A percentile compares a stretch with the other conserved stretches of the same genome.
Conservation (phyloP, 2,797 vertebrate genomes). For the Cephalopachus bancanus region DNA sequence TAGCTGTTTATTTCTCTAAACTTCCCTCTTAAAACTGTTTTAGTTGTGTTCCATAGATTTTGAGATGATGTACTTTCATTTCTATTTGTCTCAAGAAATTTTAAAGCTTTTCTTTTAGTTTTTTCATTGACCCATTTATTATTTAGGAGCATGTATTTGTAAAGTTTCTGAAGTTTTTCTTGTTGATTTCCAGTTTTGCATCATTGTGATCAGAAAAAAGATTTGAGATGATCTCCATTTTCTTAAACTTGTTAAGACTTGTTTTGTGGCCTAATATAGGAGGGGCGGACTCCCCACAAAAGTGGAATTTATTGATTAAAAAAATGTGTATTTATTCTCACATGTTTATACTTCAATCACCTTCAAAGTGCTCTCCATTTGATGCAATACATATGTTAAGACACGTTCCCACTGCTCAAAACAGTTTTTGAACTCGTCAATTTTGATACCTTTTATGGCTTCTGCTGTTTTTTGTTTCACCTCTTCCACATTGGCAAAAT, state of each 20-base stretch:
- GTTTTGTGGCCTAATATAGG: not conserved
- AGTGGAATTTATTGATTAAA: no score
- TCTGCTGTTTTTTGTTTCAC: no score
- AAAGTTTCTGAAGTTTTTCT: not conserved
- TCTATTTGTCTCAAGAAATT: not conserved
- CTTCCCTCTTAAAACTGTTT: not conserved
- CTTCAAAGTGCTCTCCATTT: no score
- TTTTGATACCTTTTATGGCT: no score
- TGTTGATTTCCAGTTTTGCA: not conserved
- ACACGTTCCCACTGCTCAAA: no score
- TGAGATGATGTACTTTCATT: not conserved
- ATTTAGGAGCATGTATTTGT: not conserved
- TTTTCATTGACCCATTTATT: not conserved
- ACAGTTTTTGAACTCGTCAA: no score
- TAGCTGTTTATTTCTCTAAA: not conserved
- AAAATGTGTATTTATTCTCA: no score
- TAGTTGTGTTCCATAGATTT: not conserved
- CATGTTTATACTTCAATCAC: no score
- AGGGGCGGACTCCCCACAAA: no score
- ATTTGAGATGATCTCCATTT: not conserved
- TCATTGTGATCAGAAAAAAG: not conserved
- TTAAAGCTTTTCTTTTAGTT: not conserved
- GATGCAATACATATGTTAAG: no score
- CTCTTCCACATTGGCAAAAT: no score
- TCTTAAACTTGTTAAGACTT: not conserved